Evolutionary conservation across 2,797 vertebrate species (phyloP).

Genomic region (Coccyzus lansbergi): DNA sequence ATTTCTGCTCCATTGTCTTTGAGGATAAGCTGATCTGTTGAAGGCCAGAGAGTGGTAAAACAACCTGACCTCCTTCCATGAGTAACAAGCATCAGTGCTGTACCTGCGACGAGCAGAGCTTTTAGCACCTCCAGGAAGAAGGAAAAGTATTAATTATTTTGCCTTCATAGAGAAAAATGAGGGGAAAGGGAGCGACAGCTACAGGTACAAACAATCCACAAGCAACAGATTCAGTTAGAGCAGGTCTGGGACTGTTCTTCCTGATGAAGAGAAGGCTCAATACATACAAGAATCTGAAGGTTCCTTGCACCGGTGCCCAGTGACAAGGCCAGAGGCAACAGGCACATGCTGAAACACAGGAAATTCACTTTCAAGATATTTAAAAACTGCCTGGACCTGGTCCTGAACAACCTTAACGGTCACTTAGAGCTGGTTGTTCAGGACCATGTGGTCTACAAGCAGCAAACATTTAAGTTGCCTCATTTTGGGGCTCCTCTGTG

Average conservation of each 20-base stretch:
- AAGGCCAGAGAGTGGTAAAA: not conserved
- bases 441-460: not conserved
- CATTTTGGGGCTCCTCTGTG: not conserved
- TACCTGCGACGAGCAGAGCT: not conserved
- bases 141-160: too few relatives aligned
- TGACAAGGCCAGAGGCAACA: rapidly evolving
- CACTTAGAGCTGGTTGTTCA: too few relatives aligned
- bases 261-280: not conserved
- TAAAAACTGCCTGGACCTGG: not conserved
- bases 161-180: not conserved
- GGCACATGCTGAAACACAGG: not conserved
- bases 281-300: not conserved
- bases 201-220: not conserved
- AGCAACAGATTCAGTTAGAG: not conserved
- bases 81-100: not conserved
- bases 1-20: not conserved
- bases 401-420: not conserved
- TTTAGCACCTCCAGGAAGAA: not conserved
- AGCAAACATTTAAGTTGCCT: not conserved
- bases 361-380: not conserved
- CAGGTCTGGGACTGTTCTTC: not conserved
- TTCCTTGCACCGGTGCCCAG: not conserved
- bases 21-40: not conserved
- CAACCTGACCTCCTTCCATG: not conserved
- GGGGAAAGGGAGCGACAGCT: not conserved